Evolutionary conservation across 2,797 vertebrate genomes (phyloP), one percentile per base, ranked within the genome.

Genomic region (Rhinogobio ventralis): DNA sequence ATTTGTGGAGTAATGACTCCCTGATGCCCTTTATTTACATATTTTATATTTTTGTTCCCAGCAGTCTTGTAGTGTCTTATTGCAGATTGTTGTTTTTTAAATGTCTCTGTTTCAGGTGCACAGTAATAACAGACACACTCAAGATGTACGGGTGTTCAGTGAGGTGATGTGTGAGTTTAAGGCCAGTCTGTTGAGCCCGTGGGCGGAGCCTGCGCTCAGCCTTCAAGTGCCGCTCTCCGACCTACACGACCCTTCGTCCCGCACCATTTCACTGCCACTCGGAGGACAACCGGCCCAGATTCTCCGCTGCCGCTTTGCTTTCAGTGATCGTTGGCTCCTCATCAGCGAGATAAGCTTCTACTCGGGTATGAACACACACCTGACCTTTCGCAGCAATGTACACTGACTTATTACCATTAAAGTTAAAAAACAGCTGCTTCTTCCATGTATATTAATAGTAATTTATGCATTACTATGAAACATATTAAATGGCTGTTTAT

Each of bases 291-390:
- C 76, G 0, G 97, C 94, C 1, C 96, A 96, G 84, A 96, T 97
- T 87, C 92, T 98, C 51, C 94, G 94, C 83, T 99, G 97, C 86
- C 96, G 94, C 60, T 98, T 98, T 90, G 93, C 93, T 91, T 99
- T 99, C n/a, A 91, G 94, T 0, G 94, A 96, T 75, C 93, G 90
- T 39, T 98, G 97, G 97, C 91, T 98, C 79, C 96, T 99, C 87
- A 96, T 99, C 95, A 98, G 97, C 0, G 97, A 99, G 92, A 94
- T 99, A 84, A 95, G 96, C 83, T 98, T 98, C 90, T 89, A 94
- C 84, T 97, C 97, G 0, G 96, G 97, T 98, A 93, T 87, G 81
- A 76, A 79, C 73, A 20, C 71, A 74, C 71, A 83, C 71, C 49
- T 36, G 73, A 82, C 66, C 28, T 10, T 6, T 75, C 10, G 1